Percentiles rank a stretch among this genome's conserved stretches.
These are phyloP conservation scores for Onychostoma macrolepis DNA, from an alignment of 2,113 vertebrate genomes.

Conservation along the genomic window DNA sequence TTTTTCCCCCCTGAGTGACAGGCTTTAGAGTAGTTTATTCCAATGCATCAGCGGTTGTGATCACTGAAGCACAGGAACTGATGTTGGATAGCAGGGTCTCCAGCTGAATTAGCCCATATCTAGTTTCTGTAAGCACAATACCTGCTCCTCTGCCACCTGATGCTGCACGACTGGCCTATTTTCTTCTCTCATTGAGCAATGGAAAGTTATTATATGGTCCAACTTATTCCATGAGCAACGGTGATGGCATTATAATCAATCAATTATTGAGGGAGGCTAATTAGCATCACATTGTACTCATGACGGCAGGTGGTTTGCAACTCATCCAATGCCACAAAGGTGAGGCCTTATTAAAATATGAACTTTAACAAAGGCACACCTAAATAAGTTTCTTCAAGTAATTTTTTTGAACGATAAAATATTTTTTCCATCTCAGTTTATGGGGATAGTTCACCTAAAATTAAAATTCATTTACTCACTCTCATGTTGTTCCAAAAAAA, in stretches of 20 bases:
- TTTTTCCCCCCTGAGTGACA: neutral
- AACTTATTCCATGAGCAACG: conserved; percentile 31
- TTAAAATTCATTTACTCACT: neutral
- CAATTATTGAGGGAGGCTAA: conserved; percentile 22
- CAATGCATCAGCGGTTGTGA: conserved; percentile 20
- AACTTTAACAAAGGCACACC: neutral
- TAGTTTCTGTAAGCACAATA: conserved; percentile 60
- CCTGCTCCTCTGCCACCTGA: conserved; percentile 59
- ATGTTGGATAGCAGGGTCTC: conserved; percentile 18
- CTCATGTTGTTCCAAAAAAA: neutral
- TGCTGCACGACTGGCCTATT: conserved; percentile 58
- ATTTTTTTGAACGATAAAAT: neutral
- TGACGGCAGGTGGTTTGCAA: conserved; percentile 1
- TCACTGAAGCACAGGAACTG: conserved; percentile 37
- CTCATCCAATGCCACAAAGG: neutral
- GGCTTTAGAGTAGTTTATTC: neutral
- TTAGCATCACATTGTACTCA: conserved; percentile 21
- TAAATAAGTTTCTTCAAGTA: neutral
- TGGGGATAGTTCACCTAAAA: neutral
- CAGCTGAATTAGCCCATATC: conserved; percentile 47
- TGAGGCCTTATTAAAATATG: neutral
- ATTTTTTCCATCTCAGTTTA: neutral
- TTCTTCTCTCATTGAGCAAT: conserved; percentile 59
- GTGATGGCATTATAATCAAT: conserved; percentile 51
- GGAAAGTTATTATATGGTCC: conserved; percentile 59